Evolutionary conservation across 2,797 vertebrate genomes (phyloP), one percentile per base, ranked within the genome.

Genomic region (Xenopus petersii): DNA sequence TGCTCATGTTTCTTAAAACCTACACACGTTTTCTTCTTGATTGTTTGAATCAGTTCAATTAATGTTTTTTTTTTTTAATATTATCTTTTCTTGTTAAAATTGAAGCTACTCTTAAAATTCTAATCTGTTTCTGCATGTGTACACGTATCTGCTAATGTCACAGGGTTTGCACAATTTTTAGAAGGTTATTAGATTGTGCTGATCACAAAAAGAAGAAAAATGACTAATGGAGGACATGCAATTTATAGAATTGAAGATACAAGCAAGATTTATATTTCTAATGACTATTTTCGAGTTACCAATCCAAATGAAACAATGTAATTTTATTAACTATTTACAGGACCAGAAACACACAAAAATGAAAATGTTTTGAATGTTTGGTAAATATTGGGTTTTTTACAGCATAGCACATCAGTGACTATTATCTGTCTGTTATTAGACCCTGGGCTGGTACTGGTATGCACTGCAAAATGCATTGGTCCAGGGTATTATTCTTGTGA

Each of bases 171-270:
- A 15, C 93, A 94, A 55, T 99, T 99, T 88, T 91, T 99, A 15
- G 98, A 99, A 88, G 98, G 98, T 0, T 96, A 97, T 84, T 99
- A 99, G 81, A 95, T 99, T 46, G 93, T 98, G 62, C 86, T 99
- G 83, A 98, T 99, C 88, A 99, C 98, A 72, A 99, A 99, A 85
- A 92, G 90, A 64, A 93, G 98, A 86, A 96, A 96, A 85, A 94
- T 98, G 94, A 96, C 97, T 0, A 97, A 99, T 84, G 98, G 98
- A 8, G 98, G 98, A 65, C 98, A 98, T 86, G 94, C 94, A 59
- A 92, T 99, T 83, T 98, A 98, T 85, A 98, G 98, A 89, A 92
- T 99, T 69, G 98, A 99, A 91, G 98, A 99, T 88, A 99, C 95
- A 46, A 97, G 87, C 83, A 97, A 97, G 94, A 95, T 98, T 82